Conservation (phyloP, 1,140 invertebrate genomes). For the Drosophila sechellia region DNA sequence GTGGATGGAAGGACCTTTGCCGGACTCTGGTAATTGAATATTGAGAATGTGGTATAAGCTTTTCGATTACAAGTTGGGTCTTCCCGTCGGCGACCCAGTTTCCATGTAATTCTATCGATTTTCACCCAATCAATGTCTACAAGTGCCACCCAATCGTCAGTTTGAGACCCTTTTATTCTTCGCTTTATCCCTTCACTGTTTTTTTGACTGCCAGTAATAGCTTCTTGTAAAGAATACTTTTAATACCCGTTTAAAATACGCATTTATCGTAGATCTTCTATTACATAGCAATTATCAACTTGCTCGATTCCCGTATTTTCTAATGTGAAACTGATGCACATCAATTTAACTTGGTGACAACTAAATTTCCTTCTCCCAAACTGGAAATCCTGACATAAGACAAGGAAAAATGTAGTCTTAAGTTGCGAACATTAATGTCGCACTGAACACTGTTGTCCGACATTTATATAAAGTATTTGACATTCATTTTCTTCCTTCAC, state of each 20-base stretch:
- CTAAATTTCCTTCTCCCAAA: constrained; percentile 15
- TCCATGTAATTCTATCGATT: constrained; percentile 32
- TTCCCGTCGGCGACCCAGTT: constrained; percentile 30
- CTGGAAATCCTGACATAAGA: neutral
- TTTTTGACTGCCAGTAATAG: constrained; percentile 32
- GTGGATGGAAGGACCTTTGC: constrained; percentile 20
- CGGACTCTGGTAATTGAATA: constrained; percentile 48
- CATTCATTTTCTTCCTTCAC: constrained; percentile 24
- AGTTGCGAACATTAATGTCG: constrained; percentile 37
- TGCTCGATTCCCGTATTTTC: neutral
- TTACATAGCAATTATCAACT: no score
- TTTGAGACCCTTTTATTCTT: constrained; percentile 38
- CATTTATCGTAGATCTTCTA: no score
- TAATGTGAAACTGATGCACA: neutral
- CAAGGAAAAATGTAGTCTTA: constrained; percentile 16
- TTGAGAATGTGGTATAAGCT: constrained; percentile 39
- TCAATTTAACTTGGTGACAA: constrained; percentile 40
- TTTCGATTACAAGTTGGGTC: constrained; percentile 21
- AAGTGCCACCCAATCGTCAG: constrained; percentile 32
- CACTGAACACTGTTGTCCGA: constrained; percentile 24
- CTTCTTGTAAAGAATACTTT: constrained; percentile 11
- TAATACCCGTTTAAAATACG: constrained; percentile 16
- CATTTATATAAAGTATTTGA: constrained; percentile 33
- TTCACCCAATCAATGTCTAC: constrained; percentile 43
- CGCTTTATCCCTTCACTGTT: constrained; percentile 28